Base-by-base conservation (phyloP, 2,113 vertebrate species). In the Archocentrus centrarchus region DNA sequence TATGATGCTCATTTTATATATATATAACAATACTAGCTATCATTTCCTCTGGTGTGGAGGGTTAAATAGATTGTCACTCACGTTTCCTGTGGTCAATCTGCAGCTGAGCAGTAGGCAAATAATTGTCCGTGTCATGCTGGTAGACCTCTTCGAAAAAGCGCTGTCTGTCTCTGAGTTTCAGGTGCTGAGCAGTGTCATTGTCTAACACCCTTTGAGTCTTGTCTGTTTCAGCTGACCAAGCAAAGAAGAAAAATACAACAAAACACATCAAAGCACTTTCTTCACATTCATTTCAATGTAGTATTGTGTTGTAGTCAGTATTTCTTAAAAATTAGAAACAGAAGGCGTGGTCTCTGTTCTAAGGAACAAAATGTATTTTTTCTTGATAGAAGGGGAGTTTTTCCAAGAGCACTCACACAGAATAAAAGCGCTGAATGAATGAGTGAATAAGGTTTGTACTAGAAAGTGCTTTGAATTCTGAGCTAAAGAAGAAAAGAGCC, bases 61-160 rank as follows among this genome's bases (percentile, higher is more conserved):
- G 20, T 73, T 50, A 4, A 2, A 47, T 24, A 15, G 30, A 35
- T 10, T 2, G 35, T 77, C 20, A 91, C 97, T 96, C 87, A 98
- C 97, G 97, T 95, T 97, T 97, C 89, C 96, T 96, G 24, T 96
- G 95, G 93, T 97, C 97, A 0, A 98, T 96, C 88, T 98, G 97
- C 85, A 97, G 93, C 90, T 98, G 96, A 24, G 96, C 91, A 5
- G 97, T 84, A 0, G 98, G 97, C 80, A 98, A 95, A 92, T 97
- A 97, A 93, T 97, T 97, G 82, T 98, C 97, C n/a, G 96, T 93
- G 0, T 99, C 98, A 0, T 97, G 97, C 93, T 99, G 98, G 94
- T 97, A 97, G 91, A 98, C 97, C 55, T 99, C 98, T 89, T 98
- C 98, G 57, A 98, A 98, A 89, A 98, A 98, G 22, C 96, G 97